Base-by-base conservation (phyloP, 1,140 invertebrate species). In the Chlorops oryzae region DNA sequence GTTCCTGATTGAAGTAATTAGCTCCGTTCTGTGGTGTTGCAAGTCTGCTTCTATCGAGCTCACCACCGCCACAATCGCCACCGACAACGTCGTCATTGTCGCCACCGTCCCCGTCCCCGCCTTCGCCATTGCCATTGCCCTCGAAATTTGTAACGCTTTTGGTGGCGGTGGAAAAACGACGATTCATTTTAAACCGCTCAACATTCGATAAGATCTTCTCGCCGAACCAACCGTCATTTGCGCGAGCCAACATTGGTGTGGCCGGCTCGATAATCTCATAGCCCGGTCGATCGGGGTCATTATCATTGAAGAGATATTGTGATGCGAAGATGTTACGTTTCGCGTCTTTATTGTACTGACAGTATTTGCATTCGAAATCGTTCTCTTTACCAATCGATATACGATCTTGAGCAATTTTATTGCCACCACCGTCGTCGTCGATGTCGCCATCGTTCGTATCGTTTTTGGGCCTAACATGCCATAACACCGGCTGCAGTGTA, bases 201-300 rank as follows among this genome's bases (percentile, higher is more conserved):
- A 62, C 39, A 21, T 60, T 55, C 20, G 58, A 48, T 17, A 46
- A 35, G 22, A 58, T 62, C 27, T 7, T 32, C n/a, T 13, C 27
- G 27, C 74, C 74, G 50, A 76, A 84, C 75, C 81, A 85, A 2
- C 81, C 81, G 54, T 85, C 82, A 54, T 84, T 85, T 7, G 80
- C 77, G 41, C 74, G 65, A 2, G 81, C 72, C 76, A 85, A 77
- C 72, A 82, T 83, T 2, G 80, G 80, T 6, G 79, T 74, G 43
- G 78, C 81, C 3, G 80, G 78, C 51, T 80, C 80, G 4, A 77
- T 78, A 9, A 83, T 80, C 71, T 84, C 82, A 58, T 81, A 80
- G 27, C 80, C 80, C n/a, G 75, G 67, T 32, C 75, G 73, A 22
- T 77, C 65, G 13, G 78, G 75, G 57, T 83, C 77, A 56, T 83